These are phyloP conservation scores for Gephyroberyx darwinii DNA, from an alignment of 2,797 vertebrate genomes.

Conservation along the genomic window DNA sequence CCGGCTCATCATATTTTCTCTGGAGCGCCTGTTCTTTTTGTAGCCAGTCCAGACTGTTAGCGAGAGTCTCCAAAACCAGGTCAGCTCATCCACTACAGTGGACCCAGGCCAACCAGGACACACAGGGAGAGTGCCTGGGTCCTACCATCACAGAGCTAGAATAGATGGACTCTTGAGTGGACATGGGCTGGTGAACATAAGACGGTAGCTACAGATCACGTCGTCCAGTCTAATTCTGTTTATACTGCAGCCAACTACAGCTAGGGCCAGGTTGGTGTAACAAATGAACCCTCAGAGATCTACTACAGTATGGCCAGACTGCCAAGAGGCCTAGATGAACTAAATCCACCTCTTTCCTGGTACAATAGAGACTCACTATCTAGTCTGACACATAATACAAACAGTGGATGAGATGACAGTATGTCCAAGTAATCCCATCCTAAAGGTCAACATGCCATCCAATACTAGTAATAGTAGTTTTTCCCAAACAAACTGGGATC, in stretches of 20 bases:
- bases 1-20: conserved; percentile 27
- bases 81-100: conserved; percentile 20
- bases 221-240: not conserved
- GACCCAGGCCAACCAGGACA: conserved; percentile 24
- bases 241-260: not conserved
- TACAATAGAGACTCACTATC: no score
- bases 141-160: not conserved
- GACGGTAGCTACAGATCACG: not conserved
- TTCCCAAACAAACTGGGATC: no score
- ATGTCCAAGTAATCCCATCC: no score
- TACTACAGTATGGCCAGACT: no score
- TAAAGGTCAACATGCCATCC: no score
- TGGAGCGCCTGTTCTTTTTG: conserved; percentile 21
- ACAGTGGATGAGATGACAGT: no score
- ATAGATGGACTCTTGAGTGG: not conserved
- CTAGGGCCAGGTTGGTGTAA: no score
- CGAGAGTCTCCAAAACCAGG: conserved; percentile 41
- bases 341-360: no score
- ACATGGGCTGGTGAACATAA: not conserved
- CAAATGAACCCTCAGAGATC: no score
- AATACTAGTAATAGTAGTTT: no score
- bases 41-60: conserved; percentile 12
- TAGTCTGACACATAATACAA: no score
- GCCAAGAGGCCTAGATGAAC: no score
- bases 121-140: not conserved